Evolutionary conservation across 2,888 invertebrate genomes (phyloP).

Genomic region (Diadegma fenestrale): DNA sequence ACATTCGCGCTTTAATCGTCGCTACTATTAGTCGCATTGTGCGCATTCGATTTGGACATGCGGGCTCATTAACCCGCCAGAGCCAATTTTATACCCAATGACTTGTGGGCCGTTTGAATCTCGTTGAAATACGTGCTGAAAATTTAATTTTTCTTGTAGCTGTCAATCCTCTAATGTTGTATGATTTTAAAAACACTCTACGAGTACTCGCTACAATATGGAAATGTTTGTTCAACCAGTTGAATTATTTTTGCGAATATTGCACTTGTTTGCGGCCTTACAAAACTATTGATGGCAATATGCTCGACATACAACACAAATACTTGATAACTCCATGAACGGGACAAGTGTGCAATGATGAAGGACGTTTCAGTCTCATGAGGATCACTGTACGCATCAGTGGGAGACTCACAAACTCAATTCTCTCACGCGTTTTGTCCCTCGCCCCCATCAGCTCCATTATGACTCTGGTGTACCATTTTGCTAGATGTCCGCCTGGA

Average conservation of each 20-base stretch:
- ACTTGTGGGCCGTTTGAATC: background rate
- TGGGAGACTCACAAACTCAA: slow-evolving; percentile 41
- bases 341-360: slow-evolving; percentile 25
- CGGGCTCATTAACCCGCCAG: slow-evolving; percentile 11
- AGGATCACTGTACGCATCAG: slow-evolving; percentile 14
- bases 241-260: background rate
- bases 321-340: background rate
- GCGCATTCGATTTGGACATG: slow-evolving; percentile 44
- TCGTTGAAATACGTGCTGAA: no score
- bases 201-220: no score
- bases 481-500: slow-evolving; percentile 29
- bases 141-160: no score
- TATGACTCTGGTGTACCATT: slow-evolving; percentile 34
- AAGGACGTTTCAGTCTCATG: slow-evolving; percentile 14
- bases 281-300: background rate
- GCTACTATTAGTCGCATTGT: slow-evolving; percentile 59
- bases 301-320: background rate
- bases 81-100: slow-evolving; percentile 24
- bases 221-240: background rate
- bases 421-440: slow-evolving; percentile 53
- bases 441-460: slow-evolving; percentile 8
- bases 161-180: no score
- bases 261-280: background rate
- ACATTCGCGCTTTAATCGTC: slow-evolving; percentile 56
- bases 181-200: no score